These are phyloP conservation scores for Drosophila mimetica DNA, from an alignment of 2,888 invertebrate genomes.

Conservation along the genomic window DNA sequence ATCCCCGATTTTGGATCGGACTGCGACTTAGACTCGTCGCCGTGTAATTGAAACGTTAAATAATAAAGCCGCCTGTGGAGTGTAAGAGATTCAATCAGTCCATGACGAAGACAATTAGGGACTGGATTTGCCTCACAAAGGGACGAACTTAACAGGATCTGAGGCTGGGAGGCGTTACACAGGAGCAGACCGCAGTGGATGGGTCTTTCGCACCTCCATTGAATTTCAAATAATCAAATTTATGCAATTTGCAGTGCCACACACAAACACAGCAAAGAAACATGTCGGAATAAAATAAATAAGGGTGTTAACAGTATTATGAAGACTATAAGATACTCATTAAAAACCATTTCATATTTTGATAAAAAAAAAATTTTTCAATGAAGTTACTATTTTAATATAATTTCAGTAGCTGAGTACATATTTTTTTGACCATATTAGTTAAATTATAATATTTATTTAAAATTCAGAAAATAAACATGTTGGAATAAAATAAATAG, in stretches of 20 bases:
- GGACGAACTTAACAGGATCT: conserved; percentile 12
- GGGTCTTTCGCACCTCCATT: conserved; percentile 29
- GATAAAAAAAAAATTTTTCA: too few relatives aligned
- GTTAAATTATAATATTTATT: too few relatives aligned
- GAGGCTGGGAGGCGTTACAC: too few relatives aligned
- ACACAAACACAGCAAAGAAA: conserved; percentile 21
- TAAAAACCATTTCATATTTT: not conserved
- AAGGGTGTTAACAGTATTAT: not conserved
- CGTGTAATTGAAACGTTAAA: conserved; percentile 77
- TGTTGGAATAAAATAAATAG: too few relatives aligned
- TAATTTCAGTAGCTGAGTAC: too few relatives aligned
- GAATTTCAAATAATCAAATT: conserved; percentile 65
- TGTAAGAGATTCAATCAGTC: conserved; percentile 69
- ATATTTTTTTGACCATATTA: too few relatives aligned
- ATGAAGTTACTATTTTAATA: too few relatives aligned
- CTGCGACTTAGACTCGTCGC: conserved; percentile 40
- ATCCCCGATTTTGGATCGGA: conserved; percentile 60
- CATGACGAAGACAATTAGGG: conserved; percentile 48
- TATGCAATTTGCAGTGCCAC: conserved; percentile 64
- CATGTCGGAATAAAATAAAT: conserved; percentile 2
- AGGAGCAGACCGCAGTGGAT: not conserved
- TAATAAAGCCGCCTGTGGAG: conserved; percentile 70
- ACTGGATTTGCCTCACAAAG: conserved; percentile 52
- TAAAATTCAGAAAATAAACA: too few relatives aligned
- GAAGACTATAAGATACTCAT: not conserved